Base-by-base conservation (phyloP, 2,888 invertebrate genomes). In the Periphyllus acericola region DNA sequence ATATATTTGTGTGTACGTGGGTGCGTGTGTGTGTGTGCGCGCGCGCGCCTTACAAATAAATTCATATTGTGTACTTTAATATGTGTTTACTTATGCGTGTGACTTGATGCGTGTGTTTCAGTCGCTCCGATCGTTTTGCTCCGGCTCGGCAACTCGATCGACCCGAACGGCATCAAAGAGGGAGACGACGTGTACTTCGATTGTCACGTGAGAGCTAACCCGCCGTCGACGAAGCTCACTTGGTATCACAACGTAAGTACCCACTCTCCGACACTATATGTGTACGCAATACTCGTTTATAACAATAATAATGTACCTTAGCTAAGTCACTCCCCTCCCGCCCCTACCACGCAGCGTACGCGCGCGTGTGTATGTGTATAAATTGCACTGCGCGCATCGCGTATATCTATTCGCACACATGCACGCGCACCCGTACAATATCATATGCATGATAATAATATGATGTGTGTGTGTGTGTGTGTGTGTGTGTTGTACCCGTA, bases 161-260 rank as follows among this genome's bases (percentile, higher is more conserved):
- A 95, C 90, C 95, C 96, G 89, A 95, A 95, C 90, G 96, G 97
- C 93, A 97, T 97, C 93, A 97, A 97, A 92, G 97, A 97, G 92
- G 96, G 97, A 83, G 97, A 96, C 91, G 97, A 97, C 92, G 96
- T 97, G 89, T 97, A 97, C 93, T 97, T 97, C 92, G 97, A 97
- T 93, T 97, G 97, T 92, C 96, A 96, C 93, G 96, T 97, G 91
- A 95, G 95, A 91, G 96, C 97, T 90, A 96, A 97, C 93, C 97
- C 97, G 68, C 94, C 95, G 89, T 96, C 95, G 93, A 94, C 96
- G 91, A 95, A 96, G 91, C 94, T 97, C 90, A 94, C 95, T 90
- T 97, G 97, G 97, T 93, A 96, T 90, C 96, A 96, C 91, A 95
- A 97, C 91, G 97, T 97, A 92, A 96, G 96, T 95, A 89, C 89